Conservation (phyloP, 2,113 vertebrate species). For the Cheilinus undulatus region DNA sequence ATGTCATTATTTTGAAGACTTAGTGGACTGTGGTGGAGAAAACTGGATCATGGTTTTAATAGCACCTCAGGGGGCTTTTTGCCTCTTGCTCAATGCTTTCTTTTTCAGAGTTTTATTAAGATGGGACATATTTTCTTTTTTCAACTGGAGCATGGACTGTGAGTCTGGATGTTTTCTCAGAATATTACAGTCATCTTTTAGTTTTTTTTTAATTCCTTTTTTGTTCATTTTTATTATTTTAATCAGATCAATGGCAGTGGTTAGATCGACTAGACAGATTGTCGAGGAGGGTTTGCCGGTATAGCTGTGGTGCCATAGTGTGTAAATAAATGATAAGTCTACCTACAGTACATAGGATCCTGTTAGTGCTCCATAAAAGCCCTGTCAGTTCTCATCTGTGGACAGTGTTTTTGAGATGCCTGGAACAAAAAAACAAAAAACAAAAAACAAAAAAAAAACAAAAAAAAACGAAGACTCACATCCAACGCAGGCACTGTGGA, state of each 20-base stretch:
- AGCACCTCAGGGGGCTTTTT: slow-evolving; percentile 47
- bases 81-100: slow-evolving; percentile 29
- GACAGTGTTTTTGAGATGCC: slow-evolving; percentile 22
- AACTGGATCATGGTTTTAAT: slow-evolving; percentile 74
- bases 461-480: slow-evolving; percentile 20
- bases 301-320: slow-evolving; percentile 52
- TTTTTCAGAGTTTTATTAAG: slow-evolving; percentile 43
- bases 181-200: slow-evolving; percentile 23
- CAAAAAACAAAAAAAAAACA: too few relatives aligned
- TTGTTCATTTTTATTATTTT: slow-evolving; percentile 33
- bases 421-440: slow-evolving; percentile 12
- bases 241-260: slow-evolving; percentile 17
- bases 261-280: slow-evolving; percentile 1
- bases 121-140: slow-evolving; percentile 46
- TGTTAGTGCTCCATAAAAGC: slow-evolving; percentile 30
- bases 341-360: slow-evolving; percentile 33
- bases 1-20: slow-evolving; percentile 59
- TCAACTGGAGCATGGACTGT: slow-evolving; percentile 65
- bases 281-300: slow-evolving; percentile 24
- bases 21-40: slow-evolving; percentile 46
- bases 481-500: slow-evolving; percentile 54
- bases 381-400: not conserved
- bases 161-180: slow-evolving; percentile 2
- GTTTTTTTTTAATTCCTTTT: slow-evolving; percentile 30
- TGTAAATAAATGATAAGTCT: slow-evolving; percentile 57